Conservation (phyloP, 1,140 invertebrate species). For the Drosophila aff. region DNA sequence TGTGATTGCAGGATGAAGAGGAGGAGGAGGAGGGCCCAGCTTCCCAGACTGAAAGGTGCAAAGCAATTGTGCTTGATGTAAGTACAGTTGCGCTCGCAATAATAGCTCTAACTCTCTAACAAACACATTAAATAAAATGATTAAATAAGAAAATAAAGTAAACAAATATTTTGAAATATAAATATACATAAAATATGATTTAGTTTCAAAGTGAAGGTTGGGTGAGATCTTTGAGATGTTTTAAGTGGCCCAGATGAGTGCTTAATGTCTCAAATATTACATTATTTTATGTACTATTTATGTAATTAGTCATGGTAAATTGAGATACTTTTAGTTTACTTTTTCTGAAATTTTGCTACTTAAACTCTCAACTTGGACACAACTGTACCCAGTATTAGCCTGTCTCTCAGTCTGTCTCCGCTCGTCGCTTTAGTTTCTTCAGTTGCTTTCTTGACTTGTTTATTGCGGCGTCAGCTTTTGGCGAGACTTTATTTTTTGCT, state of each 20-base stretch:
- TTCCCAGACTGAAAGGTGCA: conserved; percentile 62
- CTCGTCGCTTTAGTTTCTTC: conserved; percentile 27
- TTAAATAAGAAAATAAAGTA: background rate
- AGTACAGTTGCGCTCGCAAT: background rate
- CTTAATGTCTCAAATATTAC: too few species aligned
- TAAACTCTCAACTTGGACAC: background rate
- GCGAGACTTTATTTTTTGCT: conserved; percentile 60
- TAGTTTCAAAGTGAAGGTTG: too few species aligned
- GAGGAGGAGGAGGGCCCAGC: conserved; percentile 26
- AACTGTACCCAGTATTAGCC: conserved; percentile 16
- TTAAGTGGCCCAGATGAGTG: too few species aligned
- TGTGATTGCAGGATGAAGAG: background rate
- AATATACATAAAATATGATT: background rate
- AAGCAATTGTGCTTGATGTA: conserved; percentile 50
- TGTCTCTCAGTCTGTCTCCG: conserved; percentile 31
- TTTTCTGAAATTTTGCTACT: too few species aligned
- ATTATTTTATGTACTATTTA: background rate
- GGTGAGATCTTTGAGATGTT: too few species aligned
- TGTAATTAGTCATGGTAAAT: background rate
- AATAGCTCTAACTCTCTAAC: background rate
- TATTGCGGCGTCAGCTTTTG: conserved; percentile 71
- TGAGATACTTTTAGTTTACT: too few species aligned
- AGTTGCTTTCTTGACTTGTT: conserved; percentile 52
- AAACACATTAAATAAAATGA: background rate
- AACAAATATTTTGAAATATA: background rate